phyloP scores from a whole-genome alignment of 2,113 vertebrate species.

The Tretioscincus oriximinensis region DNA sequence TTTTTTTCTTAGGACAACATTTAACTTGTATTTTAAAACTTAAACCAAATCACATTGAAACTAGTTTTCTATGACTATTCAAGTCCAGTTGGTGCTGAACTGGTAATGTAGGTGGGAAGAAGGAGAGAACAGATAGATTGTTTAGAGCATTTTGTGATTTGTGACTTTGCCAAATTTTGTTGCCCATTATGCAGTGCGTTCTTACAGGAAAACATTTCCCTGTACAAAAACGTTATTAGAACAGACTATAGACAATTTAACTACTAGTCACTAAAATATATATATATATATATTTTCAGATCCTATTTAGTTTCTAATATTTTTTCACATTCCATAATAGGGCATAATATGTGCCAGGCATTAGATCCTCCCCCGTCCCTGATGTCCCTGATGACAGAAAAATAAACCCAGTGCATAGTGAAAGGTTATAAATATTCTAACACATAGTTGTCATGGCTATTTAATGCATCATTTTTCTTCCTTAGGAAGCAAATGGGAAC shows the following conservation, averaged over 20 bases:
- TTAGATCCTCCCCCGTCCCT: too few species aligned
- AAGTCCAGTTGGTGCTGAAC: neutral
- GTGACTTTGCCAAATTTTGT: neutral
- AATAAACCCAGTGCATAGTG: neutral
- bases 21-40: too few species aligned
- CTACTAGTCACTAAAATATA: neutral
- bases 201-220: neutral
- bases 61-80: neutral
- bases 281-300: neutral
- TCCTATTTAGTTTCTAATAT: neutral
- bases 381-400: neutral
- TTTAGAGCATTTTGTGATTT: neutral
- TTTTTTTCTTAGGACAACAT: too few species aligned
- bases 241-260: neutral
- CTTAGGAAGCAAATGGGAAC: neutral
- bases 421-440: neutral
- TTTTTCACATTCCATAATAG: too few species aligned
- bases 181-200: neutral
- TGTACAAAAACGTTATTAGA: neutral
- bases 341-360: too few species aligned
- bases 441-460: accelerated
- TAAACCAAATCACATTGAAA: neutral
- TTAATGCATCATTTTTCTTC: neutral
- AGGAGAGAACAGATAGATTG: neutral
- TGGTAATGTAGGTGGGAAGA: neutral